phyloP scores from a whole-genome alignment of 2,113 vertebrate species.

The Arothron firmamentum region DNA sequence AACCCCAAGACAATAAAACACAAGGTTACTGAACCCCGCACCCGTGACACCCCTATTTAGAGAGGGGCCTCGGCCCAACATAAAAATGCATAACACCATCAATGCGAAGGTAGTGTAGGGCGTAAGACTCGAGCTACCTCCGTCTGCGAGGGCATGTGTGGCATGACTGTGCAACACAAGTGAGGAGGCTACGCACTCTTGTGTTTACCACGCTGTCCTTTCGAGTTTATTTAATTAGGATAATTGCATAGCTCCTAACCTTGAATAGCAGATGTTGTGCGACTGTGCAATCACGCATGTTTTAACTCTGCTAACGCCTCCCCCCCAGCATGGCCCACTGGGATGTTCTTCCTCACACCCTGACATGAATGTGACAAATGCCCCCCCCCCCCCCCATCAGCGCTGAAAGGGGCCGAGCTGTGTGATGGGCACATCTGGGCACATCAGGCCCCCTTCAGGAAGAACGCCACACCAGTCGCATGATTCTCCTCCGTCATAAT shows the following conservation, averaged over 20 bases:
- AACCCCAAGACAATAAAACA: conserved; percentile 70
- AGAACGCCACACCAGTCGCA: conserved; percentile 29
- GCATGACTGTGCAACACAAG: conserved; percentile 30
- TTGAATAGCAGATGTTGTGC: conserved; percentile 14
- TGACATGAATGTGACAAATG: conserved; percentile 29
- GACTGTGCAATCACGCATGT: not conserved
- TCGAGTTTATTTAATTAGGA: conserved; percentile 26
- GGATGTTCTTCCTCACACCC: conserved; percentile 8
- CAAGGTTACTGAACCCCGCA: conserved; percentile 69
- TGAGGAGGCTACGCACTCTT: conserved; percentile 1
- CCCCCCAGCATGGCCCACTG: not conserved
- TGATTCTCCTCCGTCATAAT: conserved; percentile 37
- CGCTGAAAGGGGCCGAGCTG: conserved; percentile 46
- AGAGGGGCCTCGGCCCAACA: conserved; percentile 55
- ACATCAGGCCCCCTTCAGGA: conserved; percentile 32
- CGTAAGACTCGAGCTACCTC: conserved; percentile 22
- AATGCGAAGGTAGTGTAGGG: conserved; percentile 33
- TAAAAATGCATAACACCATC: conserved; percentile 70
- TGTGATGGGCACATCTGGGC: conserved; percentile 41
- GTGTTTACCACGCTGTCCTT: conserved; percentile 7
- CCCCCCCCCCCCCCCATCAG: conserved; percentile 20
- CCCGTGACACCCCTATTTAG: conserved; percentile 72
- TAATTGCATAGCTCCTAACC: conserved; percentile 21
- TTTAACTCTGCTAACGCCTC: not conserved
- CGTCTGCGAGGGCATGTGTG: conserved; percentile 18